phyloP scores from a whole-genome alignment of 1,140 invertebrate genomes.

The Drosophila sulfurigaster region DNA sequence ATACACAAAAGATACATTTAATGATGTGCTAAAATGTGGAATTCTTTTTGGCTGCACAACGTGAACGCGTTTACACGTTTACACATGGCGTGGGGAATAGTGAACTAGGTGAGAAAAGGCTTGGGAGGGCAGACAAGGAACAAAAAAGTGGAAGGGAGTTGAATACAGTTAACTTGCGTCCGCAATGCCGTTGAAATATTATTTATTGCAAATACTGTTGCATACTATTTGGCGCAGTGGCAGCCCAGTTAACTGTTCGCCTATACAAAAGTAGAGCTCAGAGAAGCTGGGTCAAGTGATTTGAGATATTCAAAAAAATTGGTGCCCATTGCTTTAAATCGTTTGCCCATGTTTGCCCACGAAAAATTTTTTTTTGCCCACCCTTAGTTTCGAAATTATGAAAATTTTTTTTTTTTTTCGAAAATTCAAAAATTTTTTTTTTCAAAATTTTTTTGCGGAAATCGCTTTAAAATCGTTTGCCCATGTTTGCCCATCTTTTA shows the following conservation, averaged over 20 bases:
- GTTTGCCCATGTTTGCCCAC: too few relatives aligned
- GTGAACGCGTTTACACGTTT: slow-evolving; percentile 49
- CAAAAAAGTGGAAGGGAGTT: neutral
- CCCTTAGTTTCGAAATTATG: too few relatives aligned
- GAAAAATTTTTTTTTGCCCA: too few relatives aligned
- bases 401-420: too few relatives aligned
- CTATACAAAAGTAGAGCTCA: neutral
- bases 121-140: neutral
- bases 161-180: slow-evolving; percentile 50
- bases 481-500: too few relatives aligned
- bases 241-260: slow-evolving; percentile 23
- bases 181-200: slow-evolving; percentile 65
- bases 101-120: neutral
- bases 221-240: slow-evolving; percentile 62
- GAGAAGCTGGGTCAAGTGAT: too few relatives aligned
- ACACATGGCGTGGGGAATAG: slow-evolving; percentile 35
- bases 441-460: too few relatives aligned
- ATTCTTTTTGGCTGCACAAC: slow-evolving; percentile 51
- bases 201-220: slow-evolving; percentile 67
- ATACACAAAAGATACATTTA: slow-evolving; percentile 38
- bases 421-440: too few relatives aligned
- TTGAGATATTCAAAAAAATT: too few relatives aligned
- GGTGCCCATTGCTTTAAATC: too few relatives aligned
- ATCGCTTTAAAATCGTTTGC: too few relatives aligned
- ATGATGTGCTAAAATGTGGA: slow-evolving; percentile 62